Evolutionary conservation across 2,797 vertebrate species (phyloP), one percentile per base, ranked within the genome.

Genomic region (Megalops cyprinoides): DNA sequence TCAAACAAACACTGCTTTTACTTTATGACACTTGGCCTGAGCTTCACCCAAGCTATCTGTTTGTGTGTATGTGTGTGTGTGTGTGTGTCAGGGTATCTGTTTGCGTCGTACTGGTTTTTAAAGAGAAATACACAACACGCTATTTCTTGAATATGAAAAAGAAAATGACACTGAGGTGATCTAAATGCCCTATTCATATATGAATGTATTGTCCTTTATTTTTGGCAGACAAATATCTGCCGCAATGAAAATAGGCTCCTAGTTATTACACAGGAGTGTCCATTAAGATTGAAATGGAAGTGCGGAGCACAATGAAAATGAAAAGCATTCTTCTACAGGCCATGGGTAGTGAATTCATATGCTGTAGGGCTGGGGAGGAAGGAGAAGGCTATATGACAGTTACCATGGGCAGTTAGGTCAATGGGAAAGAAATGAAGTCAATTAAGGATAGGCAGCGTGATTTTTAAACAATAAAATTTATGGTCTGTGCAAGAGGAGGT

Each of bases 401-500:
- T 80, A 79, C 82, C 78, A 86, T 84, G 93, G 93, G 89, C 94
- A 93, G 92, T 93, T 94, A 91, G 93, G 93, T 94, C 93, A 94
- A 93, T 91, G 92, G 92, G 92, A 94, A 93, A 92, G 91, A 87
- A 94, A 94, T 91, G 89, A 93, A 93, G 92, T 90, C 92, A 90
- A 92, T 93, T 91, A 93, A 93, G 92, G 91, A 90, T 87, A 90
- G 90, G 91, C 89, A 92, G 87, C 93, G 94, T 93, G 91, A 94
- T 92, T 94, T 92, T 95, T 95, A 94, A 95, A 94, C 94, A 95
- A 93, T 95, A 93, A 93, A 94, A 94, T 93, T 92, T 91, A 93
- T 88, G 91, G 91, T 90, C 89, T 89, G 90, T 93, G 91, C 91
- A 90, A 89, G 86, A 82, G 80, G 84, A 88, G 86, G 90, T 85